Base-by-base conservation (phyloP, 2,113 vertebrate species). In the Calidris pygmaea region DNA sequence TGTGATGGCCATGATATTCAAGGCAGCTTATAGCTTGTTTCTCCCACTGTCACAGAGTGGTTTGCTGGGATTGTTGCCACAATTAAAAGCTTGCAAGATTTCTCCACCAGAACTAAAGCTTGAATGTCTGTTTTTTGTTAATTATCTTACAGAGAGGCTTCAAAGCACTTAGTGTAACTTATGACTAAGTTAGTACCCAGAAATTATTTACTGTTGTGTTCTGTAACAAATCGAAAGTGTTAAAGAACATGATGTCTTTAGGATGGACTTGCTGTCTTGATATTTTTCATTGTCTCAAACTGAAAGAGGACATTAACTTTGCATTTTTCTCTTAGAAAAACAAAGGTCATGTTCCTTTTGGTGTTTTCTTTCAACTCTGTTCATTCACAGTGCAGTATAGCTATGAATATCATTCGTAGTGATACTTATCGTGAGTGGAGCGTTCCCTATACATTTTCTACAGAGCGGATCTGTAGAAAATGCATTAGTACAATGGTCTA, bases 201-300 rank as follows among this genome's bases (percentile, higher is more conserved):
- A 91, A 95, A 34, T 35, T 52, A 30, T 21, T 68, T 48, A 32
- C 8, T 14, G 17, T 68, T 73, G 18, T 75, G 5, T 72, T 37
- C 17, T 2, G 1, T 58, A 56, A 43, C 7, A 35, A 45, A 45
- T 71, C 2, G 27, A 60, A 68, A 50, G 6, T 0, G 0, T 3
- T 92, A 27, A 50, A 82, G 53, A 80, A 43, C 2, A 1, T 47
- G 27, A 19, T 8, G 7, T 41, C 14, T 75, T 82, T 32, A 63
- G 22, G n/a, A 39, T 48, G 12, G 2, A 8, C 22, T 74, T 77
- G 26, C 45, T 15, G 2, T 53, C 21, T 48, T 80, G 23, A 14
- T 70, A 17, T n/a, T 30, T 80, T 75, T 32, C 18, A 2, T 7
- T 74, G 26, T 78, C 56, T 91, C 26, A 87, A 6, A 72, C 47